Percentiles rank a stretch among this genome's conserved stretches.
Conservation (phyloP, 2,888 invertebrate species). For the Eupithecia insigniata region DNA sequence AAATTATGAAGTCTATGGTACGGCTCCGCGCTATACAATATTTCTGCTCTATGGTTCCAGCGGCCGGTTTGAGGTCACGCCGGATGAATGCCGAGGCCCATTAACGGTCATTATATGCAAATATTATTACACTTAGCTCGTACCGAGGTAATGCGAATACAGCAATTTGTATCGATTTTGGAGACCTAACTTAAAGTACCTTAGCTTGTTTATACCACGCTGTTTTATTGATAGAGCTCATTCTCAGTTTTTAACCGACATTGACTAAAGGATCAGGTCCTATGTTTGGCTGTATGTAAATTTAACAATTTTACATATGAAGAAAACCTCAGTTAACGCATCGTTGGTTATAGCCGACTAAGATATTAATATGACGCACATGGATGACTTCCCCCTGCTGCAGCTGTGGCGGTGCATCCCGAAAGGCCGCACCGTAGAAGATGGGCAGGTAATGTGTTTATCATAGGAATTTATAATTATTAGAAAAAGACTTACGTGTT, state of each 20-base stretch:
- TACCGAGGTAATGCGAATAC: slow-evolving; percentile 33
- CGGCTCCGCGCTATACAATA: slow-evolving; percentile 15
- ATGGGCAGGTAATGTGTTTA: background rate
- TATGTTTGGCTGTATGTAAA: no score
- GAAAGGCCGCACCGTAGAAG: no score
- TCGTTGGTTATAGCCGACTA: no score
- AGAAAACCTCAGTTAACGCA: no score
- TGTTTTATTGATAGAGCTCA: background rate
- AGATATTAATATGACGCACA: background rate
- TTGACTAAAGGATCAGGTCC: no score
- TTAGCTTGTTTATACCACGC: background rate
- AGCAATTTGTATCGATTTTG: slow-evolving; percentile 31
- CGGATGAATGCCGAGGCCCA: slow-evolving; percentile 72
- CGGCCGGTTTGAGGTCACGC: slow-evolving; percentile 74
- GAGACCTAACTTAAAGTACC: slow-evolving; percentile 14
- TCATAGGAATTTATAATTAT: no score
- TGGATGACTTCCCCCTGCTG: background rate
- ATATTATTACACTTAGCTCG: slow-evolving; percentile 70
- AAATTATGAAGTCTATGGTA: background rate
- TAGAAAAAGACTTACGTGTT: background rate
- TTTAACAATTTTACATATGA: no score
- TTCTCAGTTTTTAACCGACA: no score
- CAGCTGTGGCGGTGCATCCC: no score
- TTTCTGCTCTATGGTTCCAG: slow-evolving; percentile 60
- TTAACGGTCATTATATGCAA: slow-evolving; percentile 83